Evolutionary conservation across 1,140 invertebrate species (phyloP).

Genomic region (Cyphomyrmex costatus): DNA sequence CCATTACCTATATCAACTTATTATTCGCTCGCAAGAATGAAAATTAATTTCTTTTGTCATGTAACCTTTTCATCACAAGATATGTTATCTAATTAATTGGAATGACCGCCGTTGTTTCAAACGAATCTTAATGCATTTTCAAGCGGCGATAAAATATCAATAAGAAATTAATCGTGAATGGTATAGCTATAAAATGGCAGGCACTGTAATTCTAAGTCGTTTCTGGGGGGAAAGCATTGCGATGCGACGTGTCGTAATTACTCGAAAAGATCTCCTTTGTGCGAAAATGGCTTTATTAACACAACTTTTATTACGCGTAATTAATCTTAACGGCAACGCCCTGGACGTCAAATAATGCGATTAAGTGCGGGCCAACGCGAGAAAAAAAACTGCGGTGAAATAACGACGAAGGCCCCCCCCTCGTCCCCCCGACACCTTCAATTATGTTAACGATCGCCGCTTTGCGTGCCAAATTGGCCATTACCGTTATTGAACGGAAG

Average conservation of each 20-base stretch:
- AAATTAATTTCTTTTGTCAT: background rate
- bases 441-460: constrained; percentile 68
- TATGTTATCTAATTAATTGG: constrained; percentile 6
- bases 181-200: background rate
- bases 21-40: background rate
- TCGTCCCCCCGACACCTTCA: constrained; percentile 32
- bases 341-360: constrained; percentile 3
- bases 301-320: constrained; percentile 30
- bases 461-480: constrained; percentile 63
- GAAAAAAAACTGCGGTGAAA: background rate
- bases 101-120: background rate
- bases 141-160: constrained; percentile 17
- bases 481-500: constrained; percentile 62
- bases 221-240: constrained; percentile 5
- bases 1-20: constrained; percentile 10
- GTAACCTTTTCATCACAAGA: background rate
- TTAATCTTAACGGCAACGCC: constrained; percentile 25
- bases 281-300: constrained; percentile 27
- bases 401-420: constrained; percentile 33
- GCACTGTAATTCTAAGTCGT: constrained; percentile 6
- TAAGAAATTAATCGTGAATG: constrained; percentile 19
- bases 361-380: background rate
- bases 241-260: background rate
- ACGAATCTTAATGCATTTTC: constrained; percentile 1
- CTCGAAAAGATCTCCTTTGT: background rate